A percentile compares a stretch with the other conserved stretches of the same genome.
Conservation (phyloP, 2,888 invertebrate genomes). For the Erpobdella octoculata region DNA sequence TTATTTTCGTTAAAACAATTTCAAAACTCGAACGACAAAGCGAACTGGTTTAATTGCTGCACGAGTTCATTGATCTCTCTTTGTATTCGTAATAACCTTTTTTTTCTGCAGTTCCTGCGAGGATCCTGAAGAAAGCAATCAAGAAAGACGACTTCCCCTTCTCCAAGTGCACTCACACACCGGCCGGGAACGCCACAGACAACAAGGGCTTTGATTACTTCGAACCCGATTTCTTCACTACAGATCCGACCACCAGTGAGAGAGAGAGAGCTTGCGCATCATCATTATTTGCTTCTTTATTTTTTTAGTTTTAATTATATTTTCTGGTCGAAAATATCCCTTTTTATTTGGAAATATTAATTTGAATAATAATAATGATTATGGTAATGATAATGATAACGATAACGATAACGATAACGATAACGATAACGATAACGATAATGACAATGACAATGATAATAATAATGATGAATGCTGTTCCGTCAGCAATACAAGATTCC, state of each 20-base stretch:
- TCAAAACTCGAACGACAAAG: too few relatives aligned
- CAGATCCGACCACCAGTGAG: neutral
- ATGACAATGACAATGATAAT: neutral
- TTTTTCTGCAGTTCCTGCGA: constrained; percentile 4
- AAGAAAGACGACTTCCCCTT: constrained; percentile 14
- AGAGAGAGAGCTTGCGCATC: too few relatives aligned
- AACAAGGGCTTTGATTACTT: constrained; percentile 4
- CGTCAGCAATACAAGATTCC: neutral
- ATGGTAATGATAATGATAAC: neutral
- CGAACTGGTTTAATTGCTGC: too few relatives aligned
- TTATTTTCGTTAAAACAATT: too few relatives aligned
- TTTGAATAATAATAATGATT: too few relatives aligned
- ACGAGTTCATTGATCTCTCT: too few relatives aligned
- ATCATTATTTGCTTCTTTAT: too few relatives aligned
- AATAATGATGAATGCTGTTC: neutral
- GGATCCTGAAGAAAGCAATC: constrained; percentile 2
- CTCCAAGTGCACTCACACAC: neutral
- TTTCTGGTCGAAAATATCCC: too few relatives aligned
- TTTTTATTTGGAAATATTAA: too few relatives aligned
- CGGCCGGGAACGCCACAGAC: neutral
- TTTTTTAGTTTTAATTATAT: too few relatives aligned
- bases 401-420: neutral
- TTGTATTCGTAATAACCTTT: too few relatives aligned
- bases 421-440: neutral
- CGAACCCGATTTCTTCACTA: constrained; percentile 14